phyloP scores from a whole-genome alignment of 2,797 vertebrate species.

The Heliangelus exortis region DNA sequence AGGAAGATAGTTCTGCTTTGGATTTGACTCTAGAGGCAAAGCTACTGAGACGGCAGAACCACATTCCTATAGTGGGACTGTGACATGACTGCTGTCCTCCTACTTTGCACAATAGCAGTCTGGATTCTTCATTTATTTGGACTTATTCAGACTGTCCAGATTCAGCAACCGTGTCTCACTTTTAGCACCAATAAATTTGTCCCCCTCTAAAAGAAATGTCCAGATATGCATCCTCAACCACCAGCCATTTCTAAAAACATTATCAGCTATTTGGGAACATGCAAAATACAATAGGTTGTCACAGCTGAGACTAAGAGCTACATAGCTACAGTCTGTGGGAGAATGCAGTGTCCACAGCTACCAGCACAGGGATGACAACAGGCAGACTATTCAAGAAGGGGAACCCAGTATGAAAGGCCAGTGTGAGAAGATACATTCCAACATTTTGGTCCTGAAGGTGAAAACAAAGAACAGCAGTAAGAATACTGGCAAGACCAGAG shows the following conservation, averaged over 20 bases:
- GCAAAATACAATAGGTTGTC: neutral
- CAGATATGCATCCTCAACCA: neutral
- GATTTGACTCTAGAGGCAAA: neutral
- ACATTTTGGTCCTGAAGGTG: neutral
- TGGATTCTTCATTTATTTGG: neutral
- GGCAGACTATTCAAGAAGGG: neutral
- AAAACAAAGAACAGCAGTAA: neutral
- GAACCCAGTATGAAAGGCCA: neutral
- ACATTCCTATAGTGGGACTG: neutral
- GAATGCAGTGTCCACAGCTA: neutral
- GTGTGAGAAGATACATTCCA: neutral
- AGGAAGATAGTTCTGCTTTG: neutral
- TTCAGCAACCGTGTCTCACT: neutral
- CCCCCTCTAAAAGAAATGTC: neutral
- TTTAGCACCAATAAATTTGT: neutral
- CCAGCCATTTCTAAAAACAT: neutral
- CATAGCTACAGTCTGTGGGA: neutral
- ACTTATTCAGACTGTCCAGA: neutral
- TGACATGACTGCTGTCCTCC: neutral
- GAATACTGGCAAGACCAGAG: neutral
- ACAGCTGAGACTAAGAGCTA: neutral
- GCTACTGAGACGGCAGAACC: neutral
- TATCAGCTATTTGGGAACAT: neutral
- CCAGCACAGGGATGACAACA: neutral
- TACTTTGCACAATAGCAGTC: neutral